Evolutionary conservation across 2,888 invertebrate species (phyloP).

Genomic region (Altica lythri): DNA sequence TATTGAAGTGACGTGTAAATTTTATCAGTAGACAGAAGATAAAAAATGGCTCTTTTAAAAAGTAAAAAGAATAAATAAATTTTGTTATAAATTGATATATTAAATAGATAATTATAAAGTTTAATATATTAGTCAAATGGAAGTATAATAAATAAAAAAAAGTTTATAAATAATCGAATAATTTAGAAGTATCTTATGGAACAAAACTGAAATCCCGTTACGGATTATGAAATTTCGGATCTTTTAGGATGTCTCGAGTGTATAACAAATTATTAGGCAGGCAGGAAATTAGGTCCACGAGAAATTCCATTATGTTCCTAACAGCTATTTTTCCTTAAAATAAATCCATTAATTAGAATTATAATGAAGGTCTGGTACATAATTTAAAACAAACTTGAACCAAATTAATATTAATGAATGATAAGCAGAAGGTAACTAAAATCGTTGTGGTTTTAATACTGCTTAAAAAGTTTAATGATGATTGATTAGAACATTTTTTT

Average conservation of each 20-base stretch:
- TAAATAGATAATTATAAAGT: neutral
- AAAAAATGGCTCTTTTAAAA: neutral
- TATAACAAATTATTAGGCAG: slow-evolving; percentile 11
- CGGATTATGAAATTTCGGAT: slow-evolving; percentile 7
- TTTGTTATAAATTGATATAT: neutral
- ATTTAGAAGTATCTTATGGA: no score
- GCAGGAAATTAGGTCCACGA: slow-evolving; percentile 14
- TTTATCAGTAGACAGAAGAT: neutral
- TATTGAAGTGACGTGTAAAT: neutral
- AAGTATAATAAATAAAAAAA: no score
- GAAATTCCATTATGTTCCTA: slow-evolving; percentile 10
- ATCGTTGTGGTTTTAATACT: no score
- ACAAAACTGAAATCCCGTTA: neutral
- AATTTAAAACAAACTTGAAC: slow-evolving; percentile 12
- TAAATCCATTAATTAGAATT: slow-evolving; percentile 20
- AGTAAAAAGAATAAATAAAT: neutral
- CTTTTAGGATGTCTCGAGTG: slow-evolving; percentile 11
- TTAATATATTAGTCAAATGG: no score
- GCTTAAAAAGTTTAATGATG: no score
- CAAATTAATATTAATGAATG: slow-evolving; percentile 18
- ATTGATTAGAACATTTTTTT: no score
- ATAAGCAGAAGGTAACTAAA: slow-evolving; percentile 5
- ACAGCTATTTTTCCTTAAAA: slow-evolving; percentile 1
- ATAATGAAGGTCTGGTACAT: slow-evolving; percentile 18
- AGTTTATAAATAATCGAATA: no score